Conservation (phyloP, 1,140 invertebrate genomes). For the Brachionus rotundiformis region DNA sequence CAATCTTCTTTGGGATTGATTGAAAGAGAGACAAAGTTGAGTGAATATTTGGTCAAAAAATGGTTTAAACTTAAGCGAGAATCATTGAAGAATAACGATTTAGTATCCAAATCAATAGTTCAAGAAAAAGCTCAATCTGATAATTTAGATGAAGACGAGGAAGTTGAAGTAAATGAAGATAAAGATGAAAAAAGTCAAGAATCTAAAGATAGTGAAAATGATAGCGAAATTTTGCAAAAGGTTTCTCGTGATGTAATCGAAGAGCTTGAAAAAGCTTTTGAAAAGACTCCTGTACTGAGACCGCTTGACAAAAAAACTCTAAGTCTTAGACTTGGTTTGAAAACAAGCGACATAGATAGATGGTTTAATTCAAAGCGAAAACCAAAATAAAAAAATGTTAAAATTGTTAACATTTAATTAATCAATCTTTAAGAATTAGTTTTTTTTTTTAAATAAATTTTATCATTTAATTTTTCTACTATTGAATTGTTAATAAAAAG, state of each 20-base stretch:
- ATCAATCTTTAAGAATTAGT: not conserved
- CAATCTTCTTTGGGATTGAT: not conserved
- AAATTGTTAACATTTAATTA: conserved; percentile 16
- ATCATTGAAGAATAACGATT: not conserved
- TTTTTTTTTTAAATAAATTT: conserved; percentile 8
- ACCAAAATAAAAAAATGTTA: not conserved
- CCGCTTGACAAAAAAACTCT: conserved; percentile 16
- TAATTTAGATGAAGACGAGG: conserved; percentile 12
- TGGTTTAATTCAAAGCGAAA: conserved; percentile 50
- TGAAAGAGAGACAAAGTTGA: conserved; percentile 9
- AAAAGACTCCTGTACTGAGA: conserved; percentile 13
- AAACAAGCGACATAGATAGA: conserved; percentile 20
- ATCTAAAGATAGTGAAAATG: not conserved
- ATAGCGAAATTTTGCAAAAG: conserved; percentile 9
- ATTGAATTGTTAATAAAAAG: conserved; percentile 6
- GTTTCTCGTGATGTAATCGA: not conserved
- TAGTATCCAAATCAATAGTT: not conserved
- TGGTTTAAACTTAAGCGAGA: conserved; percentile 29
- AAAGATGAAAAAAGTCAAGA: not conserved
- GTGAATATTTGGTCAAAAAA: conserved; percentile 24
- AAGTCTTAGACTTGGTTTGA: conserved; percentile 17
- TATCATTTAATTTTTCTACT: conserved; percentile 17
- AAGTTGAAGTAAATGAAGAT: not conserved
- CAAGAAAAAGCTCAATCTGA: conserved; percentile 19
- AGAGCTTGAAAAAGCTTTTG: conserved; percentile 20